Conservation (phyloP, 1,140 invertebrate genomes). For the Drosophila prosaltans region DNA sequence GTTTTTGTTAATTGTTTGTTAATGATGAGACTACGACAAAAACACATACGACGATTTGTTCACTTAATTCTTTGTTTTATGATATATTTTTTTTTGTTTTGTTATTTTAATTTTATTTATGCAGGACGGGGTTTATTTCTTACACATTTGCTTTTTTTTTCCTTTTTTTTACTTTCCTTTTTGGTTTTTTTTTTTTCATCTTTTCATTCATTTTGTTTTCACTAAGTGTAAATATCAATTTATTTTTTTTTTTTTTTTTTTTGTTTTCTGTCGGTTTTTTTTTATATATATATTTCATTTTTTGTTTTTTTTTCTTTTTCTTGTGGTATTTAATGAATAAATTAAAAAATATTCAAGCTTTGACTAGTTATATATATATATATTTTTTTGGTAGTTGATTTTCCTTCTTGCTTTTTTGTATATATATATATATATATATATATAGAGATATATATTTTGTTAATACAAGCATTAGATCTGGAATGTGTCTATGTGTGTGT, state of each 20-base stretch:
- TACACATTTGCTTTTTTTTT: conserved; percentile 78
- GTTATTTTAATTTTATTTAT: conserved; percentile 82
- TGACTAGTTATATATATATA: conserved; percentile 70
- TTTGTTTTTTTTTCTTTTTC: conserved; percentile 43
- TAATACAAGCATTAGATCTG: conserved; percentile 17
- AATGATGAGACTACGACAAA: conserved; percentile 67
- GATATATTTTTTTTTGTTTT: conserved; percentile 74
- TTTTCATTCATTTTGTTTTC: conserved; percentile 58
- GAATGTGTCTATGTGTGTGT: background rate
- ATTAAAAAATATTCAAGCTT: conserved; percentile 82
- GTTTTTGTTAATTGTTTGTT: conserved; percentile 38
- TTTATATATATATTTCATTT: conserved; percentile 74
- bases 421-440: conserved; percentile 51
- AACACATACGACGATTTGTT: conserved; percentile 60
- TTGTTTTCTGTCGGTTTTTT: conserved; percentile 21
- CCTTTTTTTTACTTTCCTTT: conserved; percentile 49
- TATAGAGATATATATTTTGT: conserved; percentile 33
- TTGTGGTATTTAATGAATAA: conserved; percentile 73
- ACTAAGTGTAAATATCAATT: conserved; percentile 82
- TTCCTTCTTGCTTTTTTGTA: conserved; percentile 48
- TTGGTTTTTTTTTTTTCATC: conserved; percentile 45
- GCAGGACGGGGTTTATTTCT: conserved; percentile 83
- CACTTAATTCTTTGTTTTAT: conserved; percentile 59
- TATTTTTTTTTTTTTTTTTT: conserved; percentile 56
- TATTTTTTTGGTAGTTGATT: conserved; percentile 57